Percentiles rank a stretch among this genome's conserved stretches.
Conservation (phyloP, 2,888 invertebrate species). For the Platycheirus rosarum region DNA sequence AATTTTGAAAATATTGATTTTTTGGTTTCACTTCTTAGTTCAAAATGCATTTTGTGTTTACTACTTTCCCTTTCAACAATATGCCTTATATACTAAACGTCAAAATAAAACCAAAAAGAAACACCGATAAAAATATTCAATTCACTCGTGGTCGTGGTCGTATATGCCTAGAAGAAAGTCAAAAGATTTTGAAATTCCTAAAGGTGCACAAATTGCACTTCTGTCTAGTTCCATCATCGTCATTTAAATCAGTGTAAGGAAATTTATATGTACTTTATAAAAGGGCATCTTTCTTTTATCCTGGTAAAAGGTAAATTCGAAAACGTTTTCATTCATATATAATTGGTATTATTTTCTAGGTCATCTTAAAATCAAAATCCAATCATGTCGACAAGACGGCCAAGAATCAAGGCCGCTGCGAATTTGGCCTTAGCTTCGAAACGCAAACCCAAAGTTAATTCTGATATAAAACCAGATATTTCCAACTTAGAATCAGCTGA, state of each 20-base stretch:
- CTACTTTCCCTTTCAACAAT: background rate
- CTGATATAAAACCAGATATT: background rate
- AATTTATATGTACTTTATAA: background rate
- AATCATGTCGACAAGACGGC: conserved; percentile 86
- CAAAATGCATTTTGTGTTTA: no score
- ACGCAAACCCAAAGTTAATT: conserved; percentile 71
- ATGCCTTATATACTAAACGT: conserved; percentile 51
- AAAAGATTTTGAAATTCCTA: conserved; percentile 13
- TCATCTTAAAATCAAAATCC: background rate
- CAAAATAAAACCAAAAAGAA: conserved; percentile 46
- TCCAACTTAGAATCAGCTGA: conserved; percentile 3
- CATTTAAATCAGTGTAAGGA: background rate
- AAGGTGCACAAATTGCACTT: conserved; percentile 30
- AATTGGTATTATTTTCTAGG: background rate
- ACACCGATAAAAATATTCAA: conserved; percentile 20
- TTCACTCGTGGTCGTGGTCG: conserved; percentile 45
- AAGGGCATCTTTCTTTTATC: background rate
- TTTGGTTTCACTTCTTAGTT: no score
- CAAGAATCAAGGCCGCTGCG: conserved; percentile 89
- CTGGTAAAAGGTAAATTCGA: conserved; percentile 8
- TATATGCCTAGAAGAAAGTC: conserved; percentile 33
- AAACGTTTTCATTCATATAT: background rate
- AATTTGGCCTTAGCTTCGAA: conserved; percentile 82
- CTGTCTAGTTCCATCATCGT: background rate
- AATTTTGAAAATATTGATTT: no score